phyloP scores from a whole-genome alignment of 2,113 vertebrate species.

The Noctilio leporinus region DNA sequence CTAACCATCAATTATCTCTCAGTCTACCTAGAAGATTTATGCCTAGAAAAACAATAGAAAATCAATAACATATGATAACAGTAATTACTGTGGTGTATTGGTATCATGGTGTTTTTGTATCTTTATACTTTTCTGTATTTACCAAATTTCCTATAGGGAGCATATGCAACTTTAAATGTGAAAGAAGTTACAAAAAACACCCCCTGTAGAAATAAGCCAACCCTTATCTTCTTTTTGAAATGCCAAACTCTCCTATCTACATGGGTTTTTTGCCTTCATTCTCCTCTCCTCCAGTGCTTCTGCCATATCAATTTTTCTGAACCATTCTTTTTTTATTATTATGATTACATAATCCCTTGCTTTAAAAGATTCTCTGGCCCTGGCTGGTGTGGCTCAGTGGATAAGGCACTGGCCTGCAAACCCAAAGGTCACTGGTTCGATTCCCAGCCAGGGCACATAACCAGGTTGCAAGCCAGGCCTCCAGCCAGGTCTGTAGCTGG shows the following conservation, averaged over 20 bases:
- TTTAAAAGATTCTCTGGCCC: not conserved
- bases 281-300: not conserved
- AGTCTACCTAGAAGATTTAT: not conserved
- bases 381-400: too few relatives aligned
- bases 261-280: too few relatives aligned
- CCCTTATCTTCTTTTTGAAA: not conserved
- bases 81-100: not conserved
- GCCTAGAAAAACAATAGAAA: not conserved
- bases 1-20: not conserved
- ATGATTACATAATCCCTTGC: not conserved
- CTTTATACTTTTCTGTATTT: not conserved
- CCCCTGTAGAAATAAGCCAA: not conserved
- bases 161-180: not conserved
- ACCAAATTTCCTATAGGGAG: not conserved
- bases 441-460: too few relatives aligned
- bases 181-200: not conserved
- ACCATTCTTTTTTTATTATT: not conserved
- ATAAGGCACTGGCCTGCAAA: too few relatives aligned
- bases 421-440: too few relatives aligned
- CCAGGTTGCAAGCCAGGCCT: too few relatives aligned
- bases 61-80: not conserved
- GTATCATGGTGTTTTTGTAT: not conserved
- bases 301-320: not conserved
- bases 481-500: too few relatives aligned
- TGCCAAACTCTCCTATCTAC: not conserved